Evolutionary conservation across 1,140 invertebrate species (phyloP), one percentile per base, ranked within the genome.

Genomic region (Macrobrachium nipponense): DNA sequence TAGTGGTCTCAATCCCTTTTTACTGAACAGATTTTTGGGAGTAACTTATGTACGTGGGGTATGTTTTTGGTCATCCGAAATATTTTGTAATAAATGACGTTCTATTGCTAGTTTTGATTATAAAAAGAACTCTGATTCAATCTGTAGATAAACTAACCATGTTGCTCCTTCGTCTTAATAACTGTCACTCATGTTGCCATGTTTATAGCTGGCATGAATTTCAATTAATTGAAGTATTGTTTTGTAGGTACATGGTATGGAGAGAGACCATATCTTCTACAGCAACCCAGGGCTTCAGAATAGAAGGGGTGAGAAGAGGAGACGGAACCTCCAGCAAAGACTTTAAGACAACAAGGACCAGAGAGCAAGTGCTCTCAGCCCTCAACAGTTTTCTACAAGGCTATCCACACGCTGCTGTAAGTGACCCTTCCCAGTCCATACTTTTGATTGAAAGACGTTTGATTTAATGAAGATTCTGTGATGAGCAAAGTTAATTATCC

Each of bases 181-280:
- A 10, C 51, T 51, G 3, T 51, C 51, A 10, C 51, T 51, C 51
- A 51, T 10, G 51, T 0, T 51, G 51, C 51, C 51, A 70, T 51
- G 51, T 75, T 86, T 86, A 20, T 86, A 18, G 7, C 66, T 85
- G 20, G 17, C 61, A n/a, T 27, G 43, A 11, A 80, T 2, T 4
- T 18, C 5, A 43, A 23, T 43, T 80, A 61, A 20, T 51, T 58
- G 6, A 20, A 70, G 10, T 78, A 44, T 17, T 59, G 0, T 7
- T 70, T 27, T 84, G 10, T 90, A 92, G 92, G 75, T 99, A 98
- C 91, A 98, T 98, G 97, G 96, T 98, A 23, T 99, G 98, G 97
- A 92, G 98, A 72, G 98, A 99, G 92, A 97, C 97, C 10, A 98
- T 99, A 90, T 98, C 97, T 36, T 99, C 97, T 23, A 98, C 98